Base-by-base conservation (phyloP, 30 jellyfish, hydroid and myxozoan genomes). In the Aurelia aurita complex sp. Pacific region DNA sequence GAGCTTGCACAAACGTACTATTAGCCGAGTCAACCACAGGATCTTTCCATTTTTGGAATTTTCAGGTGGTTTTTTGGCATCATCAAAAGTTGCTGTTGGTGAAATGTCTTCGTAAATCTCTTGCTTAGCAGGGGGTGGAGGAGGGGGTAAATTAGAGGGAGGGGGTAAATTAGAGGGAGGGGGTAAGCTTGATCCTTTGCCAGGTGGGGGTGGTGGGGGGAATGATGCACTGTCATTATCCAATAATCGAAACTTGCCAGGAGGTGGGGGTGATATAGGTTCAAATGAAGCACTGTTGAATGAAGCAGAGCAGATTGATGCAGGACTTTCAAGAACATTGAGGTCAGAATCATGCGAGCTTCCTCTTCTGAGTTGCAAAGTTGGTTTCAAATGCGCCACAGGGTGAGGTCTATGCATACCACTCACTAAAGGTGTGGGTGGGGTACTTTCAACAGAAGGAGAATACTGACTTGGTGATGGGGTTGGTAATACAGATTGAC, bases 101-200 rank as follows among this genome's bases (percentile, higher is more conserved):
- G 99, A 94, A 54, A 94, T 94, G 64, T 89, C 97, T 83, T 94
- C 99, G 79, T 89, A 94, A 7, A 81, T 81, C 34, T 36, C 89
- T 75, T 76, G 86, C 64, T 82, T 74, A 12, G 86, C n/a, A 19
- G 94, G 90, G 23, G 90, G 92, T 17, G 90, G 88, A 6, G 94
- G 94, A 8, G 94, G 94, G 2, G 85, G 82, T 32, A 73, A 81
- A 64, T 17, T 63, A 9, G 57, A 83, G 10, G 94, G 94, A 8
- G 94, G 94, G 2, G 85, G 82, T 32, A 73, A 81, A 64, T 17
- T 63, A 9, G 57, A 83, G 10, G 76, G 89, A 17, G 93, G 88
- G 7, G 89, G 94, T 12, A 82, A 82, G 74, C 64, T 33, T 64
- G 97, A 81, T 15, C 66, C 13, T 40, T 74, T 79, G 52, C 43